Percentiles rank a stretch among this genome's conserved stretches.
These are phyloP conservation scores for Drosophila elegans DNA, from an alignment of 1,140 invertebrate species.

Conservation along the genomic window DNA sequence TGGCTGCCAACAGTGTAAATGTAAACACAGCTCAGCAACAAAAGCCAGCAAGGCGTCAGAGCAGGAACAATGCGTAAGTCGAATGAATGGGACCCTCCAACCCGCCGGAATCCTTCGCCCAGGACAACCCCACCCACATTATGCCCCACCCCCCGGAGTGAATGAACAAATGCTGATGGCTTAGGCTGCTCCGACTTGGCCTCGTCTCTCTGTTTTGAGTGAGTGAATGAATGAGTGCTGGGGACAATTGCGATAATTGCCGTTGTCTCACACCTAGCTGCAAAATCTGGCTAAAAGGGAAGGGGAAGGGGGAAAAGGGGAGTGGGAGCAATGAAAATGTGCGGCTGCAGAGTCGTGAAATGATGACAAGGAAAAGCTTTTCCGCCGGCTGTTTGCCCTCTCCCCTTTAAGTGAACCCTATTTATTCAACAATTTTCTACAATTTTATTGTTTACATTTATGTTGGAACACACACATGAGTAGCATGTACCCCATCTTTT, in stretches of 20 bases:
- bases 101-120: neutral
- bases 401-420: conserved; percentile 46
- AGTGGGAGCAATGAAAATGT: conserved; percentile 1
- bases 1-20: conserved; percentile 70
- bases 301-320: neutral
- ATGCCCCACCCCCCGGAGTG: conserved; percentile 24
- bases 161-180: conserved; percentile 76
- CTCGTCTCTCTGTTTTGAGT: conserved; percentile 42
- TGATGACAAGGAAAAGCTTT: conserved; percentile 83
- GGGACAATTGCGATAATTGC: conserved; percentile 82
- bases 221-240: conserved; percentile 61
- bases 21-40: conserved; percentile 77
- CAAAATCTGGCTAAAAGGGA: conserved; percentile 18
- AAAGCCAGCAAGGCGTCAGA: conserved; percentile 75
- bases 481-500: conserved; percentile 53
- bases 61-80: conserved; percentile 77
- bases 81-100: conserved; percentile 56
- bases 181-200: conserved; percentile 39
- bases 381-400: conserved; percentile 70
- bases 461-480: conserved; percentile 51
- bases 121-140: neutral
- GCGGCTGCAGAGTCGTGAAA: conserved; percentile 69
- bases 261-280: conserved; percentile 77
- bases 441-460: conserved; percentile 84
- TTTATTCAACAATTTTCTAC: conserved; percentile 67